Evolutionary conservation across 2,113 vertebrate species (phyloP), one percentile per base, ranked within the genome.

Genomic region (Cranoglanis bouderius): DNA sequence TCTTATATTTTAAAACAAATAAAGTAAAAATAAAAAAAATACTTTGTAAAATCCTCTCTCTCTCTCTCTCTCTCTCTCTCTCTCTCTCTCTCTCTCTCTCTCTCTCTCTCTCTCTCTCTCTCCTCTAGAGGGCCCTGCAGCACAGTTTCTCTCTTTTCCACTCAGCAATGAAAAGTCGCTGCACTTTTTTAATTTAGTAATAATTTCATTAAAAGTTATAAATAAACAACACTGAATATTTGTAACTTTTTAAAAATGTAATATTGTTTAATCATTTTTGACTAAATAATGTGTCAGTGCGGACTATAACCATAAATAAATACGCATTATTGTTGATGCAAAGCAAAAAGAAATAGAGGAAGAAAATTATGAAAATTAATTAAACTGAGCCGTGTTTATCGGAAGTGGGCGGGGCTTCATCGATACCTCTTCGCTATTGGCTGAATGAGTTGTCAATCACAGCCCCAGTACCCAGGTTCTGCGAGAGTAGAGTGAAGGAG

Each of bases 81-180:
- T 46, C 46, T 46, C 46, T 46, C 46, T 46, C 46, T 46, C 46
- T 49, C 46, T 49, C 46, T 49, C 46, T 49, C 29, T 21, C 77
- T n/a, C 77, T 9, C 53, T 32, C 6, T 38, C 35, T 57, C 5
- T 55, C 51, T 53, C 80, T 6, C 10, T n/a, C 4, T 24, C 18
- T 82, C 80, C 80, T 57, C 80, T 57, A 82, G 80, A 57, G 80
- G 80, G 53, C 80, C 3, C 51, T 82, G 80, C 80, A 38, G 53
- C 80, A 55, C 80, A 82, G 49, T 35, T 32, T 81, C 75, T 78
- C 77, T 53, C 49, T 18, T 53, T 19, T 32, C 49, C 16, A 81
- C 29, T 0, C 26, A 53, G 18, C 3, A 80, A 80, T n/a, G 16
- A 81, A 78, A 78, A 14, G 6, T 19, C 2, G 53, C n/a, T 21